Evolutionary conservation across 2,888 invertebrate genomes (phyloP), one percentile per base, ranked within the genome.

Genomic region (Sarcophaga carnaria): DNA sequence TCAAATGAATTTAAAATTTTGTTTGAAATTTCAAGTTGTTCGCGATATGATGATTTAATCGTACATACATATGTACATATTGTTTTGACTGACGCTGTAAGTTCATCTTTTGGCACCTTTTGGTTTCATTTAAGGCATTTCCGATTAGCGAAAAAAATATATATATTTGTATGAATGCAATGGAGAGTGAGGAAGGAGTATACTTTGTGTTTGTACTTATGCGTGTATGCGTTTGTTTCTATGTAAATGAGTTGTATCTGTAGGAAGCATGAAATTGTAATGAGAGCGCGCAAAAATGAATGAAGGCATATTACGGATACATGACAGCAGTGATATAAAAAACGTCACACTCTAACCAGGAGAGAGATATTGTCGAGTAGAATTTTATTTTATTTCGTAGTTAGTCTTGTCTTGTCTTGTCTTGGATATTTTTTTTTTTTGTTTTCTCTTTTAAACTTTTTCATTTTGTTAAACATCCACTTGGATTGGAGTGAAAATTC

Each of bases 61-160:
- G 37, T 37, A 10, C 37, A 10, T 8, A 10, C 3, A 20, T 20
- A 20, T 20, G 22, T 22, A 22, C 22, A 22, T 22, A 22, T 22
- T 37, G 8, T 37, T 37, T 37, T 37, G 37, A 10, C 10, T 37
- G 37, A 37, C 37, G 10, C 37, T 37, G 12, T 63, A 25, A 27
- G 22, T 25, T 59, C 3, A 27, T 11, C n/a, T 67, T 67, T 67
- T 37, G 37, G 37, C 37, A 67, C 66, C 37, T 67, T 54, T 8
- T 59, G 17, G 66, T 45, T 8, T 80, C 37, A 37, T 66, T 80
- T 49, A 22, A 66, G 27, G 17, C 59, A 77, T 66, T 72, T 83
- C 83, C 83, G 83, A 83, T 83, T 83, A 83, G 62, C 67, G 64
- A 12, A 54, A 37, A 14, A 14, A 49, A 49, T 0, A 54, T 54